phyloP scores from a whole-genome alignment of 2,888 invertebrate species.

The Drosophila picticornis region DNA sequence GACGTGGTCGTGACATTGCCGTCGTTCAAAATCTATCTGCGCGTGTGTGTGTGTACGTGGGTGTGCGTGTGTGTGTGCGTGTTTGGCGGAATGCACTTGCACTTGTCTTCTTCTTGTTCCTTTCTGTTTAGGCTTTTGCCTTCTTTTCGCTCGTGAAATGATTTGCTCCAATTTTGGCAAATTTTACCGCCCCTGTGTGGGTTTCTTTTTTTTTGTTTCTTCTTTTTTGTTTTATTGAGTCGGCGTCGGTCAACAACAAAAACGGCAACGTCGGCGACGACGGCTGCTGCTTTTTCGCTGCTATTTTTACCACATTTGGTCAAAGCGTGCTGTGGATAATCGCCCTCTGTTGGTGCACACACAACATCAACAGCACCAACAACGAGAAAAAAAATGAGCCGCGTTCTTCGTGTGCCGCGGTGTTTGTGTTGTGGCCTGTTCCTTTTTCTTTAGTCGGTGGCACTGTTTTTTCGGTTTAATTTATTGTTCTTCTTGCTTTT shows the following conservation, averaged over 20 bases:
- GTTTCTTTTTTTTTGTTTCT: constrained; percentile 5
- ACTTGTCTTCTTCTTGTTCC: constrained; percentile 26
- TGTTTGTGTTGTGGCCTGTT: constrained; percentile 2
- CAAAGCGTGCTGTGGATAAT: constrained; percentile 49
- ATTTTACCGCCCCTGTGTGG: constrained; percentile 44
- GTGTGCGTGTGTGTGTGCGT: constrained; percentile 34
- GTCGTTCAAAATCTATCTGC: constrained; percentile 18
- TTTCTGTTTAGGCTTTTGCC: not conserved
- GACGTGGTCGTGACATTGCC: constrained; percentile 69
- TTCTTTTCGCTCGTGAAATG: constrained; percentile 45
- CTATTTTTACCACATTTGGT: constrained; percentile 80
- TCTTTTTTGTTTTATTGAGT: constrained; percentile 44
- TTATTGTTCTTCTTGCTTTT: constrained; percentile 29
- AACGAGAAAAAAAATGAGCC: constrained; percentile 38
- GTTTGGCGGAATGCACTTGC: constrained; percentile 61
- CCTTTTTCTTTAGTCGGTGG: not conserved
- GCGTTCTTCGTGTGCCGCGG: too few relatives aligned
- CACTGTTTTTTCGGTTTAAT: constrained; percentile 14
- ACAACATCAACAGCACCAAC: not conserved
- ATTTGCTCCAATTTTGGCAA: constrained; percentile 46
- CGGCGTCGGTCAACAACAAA: constrained; percentile 48
- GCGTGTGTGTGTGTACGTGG: constrained; percentile 9
- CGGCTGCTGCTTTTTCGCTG: constrained; percentile 45
- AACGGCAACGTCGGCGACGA: constrained; percentile 29
- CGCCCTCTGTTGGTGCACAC: constrained; percentile 22